phyloP scores from a whole-genome alignment of 2,113 vertebrate species.

The Oreochromis spilurus region DNA sequence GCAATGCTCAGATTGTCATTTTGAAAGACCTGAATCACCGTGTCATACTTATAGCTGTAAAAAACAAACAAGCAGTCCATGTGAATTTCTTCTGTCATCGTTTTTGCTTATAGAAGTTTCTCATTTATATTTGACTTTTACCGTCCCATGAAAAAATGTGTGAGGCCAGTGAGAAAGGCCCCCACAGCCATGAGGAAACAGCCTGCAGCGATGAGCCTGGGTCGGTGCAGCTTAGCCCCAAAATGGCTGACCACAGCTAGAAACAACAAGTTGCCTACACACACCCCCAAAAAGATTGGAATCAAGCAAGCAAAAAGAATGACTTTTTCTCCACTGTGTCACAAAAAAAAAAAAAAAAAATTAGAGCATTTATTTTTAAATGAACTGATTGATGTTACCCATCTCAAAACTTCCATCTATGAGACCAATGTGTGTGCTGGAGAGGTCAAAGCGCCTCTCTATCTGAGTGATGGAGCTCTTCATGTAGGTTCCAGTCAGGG shows the following conservation, averaged over 20 bases:
- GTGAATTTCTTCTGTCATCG: neutral
- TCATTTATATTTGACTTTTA: constrained; percentile 38
- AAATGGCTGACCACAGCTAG: constrained; percentile 90
- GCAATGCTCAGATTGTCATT: constrained; percentile 50
- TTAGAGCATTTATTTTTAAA: neutral
- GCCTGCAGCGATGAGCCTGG: constrained; percentile 81
- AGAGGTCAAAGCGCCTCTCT: constrained; percentile 86
- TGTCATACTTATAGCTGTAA: constrained; percentile 68
- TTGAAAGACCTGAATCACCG: constrained; percentile 42
- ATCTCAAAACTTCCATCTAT: constrained; percentile 91
- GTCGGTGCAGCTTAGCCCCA: constrained; percentile 86
- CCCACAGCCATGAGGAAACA: constrained; percentile 82
- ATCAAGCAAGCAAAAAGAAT: neutral
- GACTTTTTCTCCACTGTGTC: neutral
- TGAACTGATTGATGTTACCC: constrained; percentile 68
- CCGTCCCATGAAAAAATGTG: constrained; percentile 95
- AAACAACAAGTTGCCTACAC: constrained; percentile 85
- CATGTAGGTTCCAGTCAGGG: constrained; percentile 77
- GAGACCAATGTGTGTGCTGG: constrained; percentile 79
- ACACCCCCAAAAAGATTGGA: neutral
- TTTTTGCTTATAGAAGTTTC: neutral
- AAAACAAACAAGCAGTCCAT: neutral
- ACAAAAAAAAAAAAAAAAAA: accelerated
- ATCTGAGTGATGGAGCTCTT: constrained; percentile 92
- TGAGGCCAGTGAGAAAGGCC: constrained; percentile 79